These are phyloP conservation scores for Puma concolor DNA, from an alignment of 2,113 vertebrate genomes.

Conservation along the genomic window DNA sequence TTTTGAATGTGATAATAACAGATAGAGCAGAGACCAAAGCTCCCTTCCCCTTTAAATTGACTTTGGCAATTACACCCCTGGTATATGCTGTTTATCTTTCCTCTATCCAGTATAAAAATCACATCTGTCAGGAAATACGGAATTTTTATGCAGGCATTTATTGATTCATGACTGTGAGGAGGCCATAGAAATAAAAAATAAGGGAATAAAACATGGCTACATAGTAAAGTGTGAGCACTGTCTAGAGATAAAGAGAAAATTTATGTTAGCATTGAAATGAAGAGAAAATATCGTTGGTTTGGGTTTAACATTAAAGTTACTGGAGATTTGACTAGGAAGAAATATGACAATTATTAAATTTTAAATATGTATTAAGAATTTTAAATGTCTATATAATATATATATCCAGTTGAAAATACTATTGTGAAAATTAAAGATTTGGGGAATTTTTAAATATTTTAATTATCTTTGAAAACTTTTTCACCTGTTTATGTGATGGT, in stretches of 20 bases:
- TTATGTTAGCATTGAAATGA: conserved; percentile 59
- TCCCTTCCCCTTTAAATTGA: conserved; percentile 54
- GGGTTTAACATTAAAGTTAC: conserved; percentile 2
- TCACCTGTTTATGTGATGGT: background rate
- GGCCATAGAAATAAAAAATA: conserved; percentile 58
- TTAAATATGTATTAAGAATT: background rate
- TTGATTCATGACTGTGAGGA: conserved; percentile 44
- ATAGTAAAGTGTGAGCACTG: conserved; percentile 27
- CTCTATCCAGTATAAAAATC: conserved; percentile 49
- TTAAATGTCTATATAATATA: background rate
- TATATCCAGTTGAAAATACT: background rate
- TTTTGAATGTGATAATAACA: conserved; percentile 56
- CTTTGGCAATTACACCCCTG: conserved; percentile 19
- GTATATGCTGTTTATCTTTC: conserved; percentile 49
- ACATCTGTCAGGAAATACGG: conserved; percentile 55
- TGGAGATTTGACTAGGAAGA: conserved; percentile 40
- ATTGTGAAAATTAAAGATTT: background rate
- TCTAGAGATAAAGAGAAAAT: conserved; percentile 61
- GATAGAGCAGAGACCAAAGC: conserved; percentile 8
- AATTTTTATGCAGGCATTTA: conserved; percentile 39
- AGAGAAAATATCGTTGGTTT: conserved; percentile 43
- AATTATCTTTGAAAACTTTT: background rate
- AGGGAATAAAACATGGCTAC: conserved; percentile 62
- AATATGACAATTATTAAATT: background rate
- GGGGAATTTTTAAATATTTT: background rate